A percentile compares a stretch with the other conserved stretches of the same genome.
phyloP scores from a whole-genome alignment of 2,113 vertebrate species.

The Sprattus sprattus region DNA sequence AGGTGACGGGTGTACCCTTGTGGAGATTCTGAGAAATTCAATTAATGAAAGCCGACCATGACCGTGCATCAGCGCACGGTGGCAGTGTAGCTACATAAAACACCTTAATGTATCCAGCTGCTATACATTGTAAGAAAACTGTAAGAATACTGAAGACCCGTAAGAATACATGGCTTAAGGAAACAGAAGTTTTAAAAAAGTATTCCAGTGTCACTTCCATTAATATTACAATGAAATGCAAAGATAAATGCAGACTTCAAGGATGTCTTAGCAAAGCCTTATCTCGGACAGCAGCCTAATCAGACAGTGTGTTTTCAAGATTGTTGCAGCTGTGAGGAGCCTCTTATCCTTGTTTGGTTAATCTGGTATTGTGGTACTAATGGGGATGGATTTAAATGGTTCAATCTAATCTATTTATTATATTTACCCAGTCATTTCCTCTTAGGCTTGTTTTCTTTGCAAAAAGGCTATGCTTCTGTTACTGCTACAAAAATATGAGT shows the following conservation, averaged over 20 bases:
- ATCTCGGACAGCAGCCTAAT: neutral
- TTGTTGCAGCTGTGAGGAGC: neutral
- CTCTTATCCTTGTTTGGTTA: neutral
- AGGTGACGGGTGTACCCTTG: neutral
- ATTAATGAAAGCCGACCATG: neutral
- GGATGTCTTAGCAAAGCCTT: neutral
- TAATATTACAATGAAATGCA: neutral
- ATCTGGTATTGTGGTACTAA: neutral
- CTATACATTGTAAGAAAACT: too few relatives aligned
- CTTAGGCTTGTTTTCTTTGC: neutral
- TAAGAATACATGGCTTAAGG: too few relatives aligned
- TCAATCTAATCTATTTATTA: too few relatives aligned
- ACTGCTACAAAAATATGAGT: neutral
- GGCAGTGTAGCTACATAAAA: neutral
- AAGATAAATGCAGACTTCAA: neutral
- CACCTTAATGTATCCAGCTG: neutral
- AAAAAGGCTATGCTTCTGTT: neutral
- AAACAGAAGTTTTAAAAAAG: too few relatives aligned
- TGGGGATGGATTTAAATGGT: neutral
- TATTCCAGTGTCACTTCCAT: neutral
- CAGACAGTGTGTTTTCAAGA: neutral
- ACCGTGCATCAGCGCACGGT: neutral
- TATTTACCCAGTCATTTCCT: neutral
- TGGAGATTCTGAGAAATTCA: neutral
- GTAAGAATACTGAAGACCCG: too few relatives aligned